These are phyloP conservation scores for Orycteropus afer DNA, from an alignment of 2,113 vertebrate species.

Conservation along the genomic window DNA sequence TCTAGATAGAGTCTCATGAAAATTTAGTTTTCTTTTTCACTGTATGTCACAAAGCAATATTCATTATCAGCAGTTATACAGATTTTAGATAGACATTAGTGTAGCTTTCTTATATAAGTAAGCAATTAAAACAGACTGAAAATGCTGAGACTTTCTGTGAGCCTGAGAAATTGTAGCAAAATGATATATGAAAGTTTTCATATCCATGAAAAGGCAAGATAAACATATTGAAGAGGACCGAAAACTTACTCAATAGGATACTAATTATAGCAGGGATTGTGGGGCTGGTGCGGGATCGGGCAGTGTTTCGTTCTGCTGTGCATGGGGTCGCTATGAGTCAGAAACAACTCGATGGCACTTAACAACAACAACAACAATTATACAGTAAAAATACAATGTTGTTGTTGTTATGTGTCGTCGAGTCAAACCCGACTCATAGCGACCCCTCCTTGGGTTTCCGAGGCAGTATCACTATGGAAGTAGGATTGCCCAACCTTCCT, in stretches of 20 bases:
- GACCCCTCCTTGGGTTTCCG: too few relatives aligned
- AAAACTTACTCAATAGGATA: background rate
- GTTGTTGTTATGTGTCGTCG: too few relatives aligned
- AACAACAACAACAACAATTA: too few relatives aligned
- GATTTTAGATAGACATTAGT: background rate
- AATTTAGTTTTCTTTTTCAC: conserved; percentile 27
- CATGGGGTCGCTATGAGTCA: too few relatives aligned
- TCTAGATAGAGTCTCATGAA: background rate
- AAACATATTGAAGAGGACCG: background rate
- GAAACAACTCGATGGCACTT: too few relatives aligned
- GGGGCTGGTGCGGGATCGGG: too few relatives aligned
- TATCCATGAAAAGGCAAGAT: background rate
- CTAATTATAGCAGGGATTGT: too few relatives aligned
- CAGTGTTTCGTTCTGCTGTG: too few relatives aligned
- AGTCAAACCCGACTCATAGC: too few relatives aligned
- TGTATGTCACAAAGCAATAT: background rate
- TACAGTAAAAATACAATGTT: too few relatives aligned
- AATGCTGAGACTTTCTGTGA: background rate
- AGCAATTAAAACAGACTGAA: background rate
- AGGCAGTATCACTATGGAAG: too few relatives aligned
- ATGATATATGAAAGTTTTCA: background rate
- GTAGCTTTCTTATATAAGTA: conserved; percentile 24
- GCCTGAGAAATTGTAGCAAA: background rate
- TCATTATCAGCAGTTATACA: background rate
- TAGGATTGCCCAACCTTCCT: too few relatives aligned